Percentiles rank a stretch among this genome's conserved stretches.
Conservation (phyloP, 2,113 vertebrate genomes). For the Leptosomus discolor region DNA sequence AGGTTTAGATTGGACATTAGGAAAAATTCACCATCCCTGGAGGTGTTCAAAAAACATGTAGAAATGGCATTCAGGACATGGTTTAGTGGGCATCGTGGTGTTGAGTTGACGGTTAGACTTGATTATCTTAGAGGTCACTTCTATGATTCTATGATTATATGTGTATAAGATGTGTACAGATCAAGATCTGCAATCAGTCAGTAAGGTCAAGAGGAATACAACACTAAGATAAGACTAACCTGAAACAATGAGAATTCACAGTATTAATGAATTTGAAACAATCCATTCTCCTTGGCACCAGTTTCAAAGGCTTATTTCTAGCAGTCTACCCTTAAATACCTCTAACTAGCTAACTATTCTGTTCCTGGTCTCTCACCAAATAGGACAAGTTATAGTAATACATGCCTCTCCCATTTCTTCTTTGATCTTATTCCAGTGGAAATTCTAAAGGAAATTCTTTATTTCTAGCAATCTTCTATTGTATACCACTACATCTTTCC, state of each 20-base stretch:
- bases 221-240: background rate
- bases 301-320: background rate
- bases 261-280: background rate
- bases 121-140: too few species aligned
- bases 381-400: background rate
- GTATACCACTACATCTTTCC: background rate
- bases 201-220: background rate
- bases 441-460: background rate
- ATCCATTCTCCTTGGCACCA: background rate
- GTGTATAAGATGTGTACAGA: background rate
- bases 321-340: background rate
- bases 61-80: too few species aligned
- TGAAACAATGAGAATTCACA: background rate
- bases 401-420: background rate
- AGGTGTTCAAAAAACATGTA: too few species aligned
- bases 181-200: background rate
- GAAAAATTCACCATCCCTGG: too few species aligned
- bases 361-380: background rate
- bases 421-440: background rate
- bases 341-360: background rate
- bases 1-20: too few species aligned
- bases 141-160: too few species aligned
- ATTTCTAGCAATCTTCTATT: background rate
- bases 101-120: too few species aligned
- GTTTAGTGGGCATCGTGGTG: too few species aligned